These are phyloP conservation scores for Anoplopoma fimbria DNA, from an alignment of 2,113 vertebrate genomes.

Conservation along the genomic window DNA sequence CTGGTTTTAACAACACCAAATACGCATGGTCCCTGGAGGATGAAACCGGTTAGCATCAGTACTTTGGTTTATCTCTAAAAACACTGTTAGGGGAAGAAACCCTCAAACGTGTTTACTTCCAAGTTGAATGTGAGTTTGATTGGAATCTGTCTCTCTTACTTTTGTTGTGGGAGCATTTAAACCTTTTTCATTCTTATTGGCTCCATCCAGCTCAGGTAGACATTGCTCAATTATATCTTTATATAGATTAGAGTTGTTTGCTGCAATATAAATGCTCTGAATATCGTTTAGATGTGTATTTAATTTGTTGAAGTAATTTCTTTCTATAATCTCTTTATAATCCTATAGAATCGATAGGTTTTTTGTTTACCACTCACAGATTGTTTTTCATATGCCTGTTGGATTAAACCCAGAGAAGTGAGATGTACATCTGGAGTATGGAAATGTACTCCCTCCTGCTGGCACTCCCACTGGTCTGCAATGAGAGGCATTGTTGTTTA, in stretches of 20 bases:
- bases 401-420: constrained; percentile 38
- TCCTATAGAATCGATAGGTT: too few species aligned
- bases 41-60: neutral
- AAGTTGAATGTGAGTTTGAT: neutral
- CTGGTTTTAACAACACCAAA: too few species aligned
- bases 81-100: neutral
- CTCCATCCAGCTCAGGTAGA: too few species aligned
- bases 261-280: too few species aligned
- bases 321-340: neutral
- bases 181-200: too few species aligned
- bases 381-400: constrained; percentile 33
- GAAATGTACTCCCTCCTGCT: constrained; percentile 40
- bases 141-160: neutral
- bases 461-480: constrained; percentile 35
- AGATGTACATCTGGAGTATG: constrained; percentile 10
- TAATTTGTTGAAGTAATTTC: too few species aligned
- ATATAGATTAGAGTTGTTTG: too few species aligned
- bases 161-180: neutral
- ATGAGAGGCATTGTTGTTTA: constrained; percentile 50
- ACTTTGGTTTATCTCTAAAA: neutral
- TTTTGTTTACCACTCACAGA: neutral
- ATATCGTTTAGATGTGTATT: neutral
- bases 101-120: neutral
- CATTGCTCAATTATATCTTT: too few species aligned
- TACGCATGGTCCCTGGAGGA: neutral